Evolutionary conservation across 2,888 invertebrate genomes (phyloP).

Genomic region (Atherix ibis): DNA sequence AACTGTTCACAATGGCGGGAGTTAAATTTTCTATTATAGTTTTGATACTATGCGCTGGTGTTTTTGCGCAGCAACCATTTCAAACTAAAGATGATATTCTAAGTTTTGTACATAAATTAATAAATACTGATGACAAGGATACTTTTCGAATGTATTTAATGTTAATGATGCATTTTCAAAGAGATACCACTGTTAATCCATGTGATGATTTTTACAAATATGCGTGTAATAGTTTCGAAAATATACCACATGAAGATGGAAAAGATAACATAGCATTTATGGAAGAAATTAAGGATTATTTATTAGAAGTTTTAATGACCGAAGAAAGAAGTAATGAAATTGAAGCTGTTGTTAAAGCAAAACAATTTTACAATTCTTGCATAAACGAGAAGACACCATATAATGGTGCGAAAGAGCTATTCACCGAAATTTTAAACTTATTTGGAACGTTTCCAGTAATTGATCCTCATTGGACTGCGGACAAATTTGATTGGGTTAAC

Average conservation of each 20-base stretch:
- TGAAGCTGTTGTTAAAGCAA: background rate
- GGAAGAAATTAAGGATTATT: too few species aligned
- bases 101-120: too few species aligned
- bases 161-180: background rate
- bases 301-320: too few species aligned
- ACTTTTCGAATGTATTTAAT: background rate
- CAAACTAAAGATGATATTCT: too few species aligned
- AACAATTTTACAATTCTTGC: background rate
- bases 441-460: constrained; percentile 3
- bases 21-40: too few species aligned
- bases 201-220: constrained; percentile 5
- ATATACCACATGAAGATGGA: background rate
- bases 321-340: background rate
- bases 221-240: constrained; percentile 4
- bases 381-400: background rate
- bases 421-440: background rate
- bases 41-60: too few species aligned
- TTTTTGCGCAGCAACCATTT: too few species aligned
- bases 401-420: background rate
- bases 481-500: constrained; percentile 5
- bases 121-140: background rate
- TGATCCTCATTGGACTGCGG: constrained; percentile 1
- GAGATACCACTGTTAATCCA: constrained; percentile 1
- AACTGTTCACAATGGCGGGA: too few species aligned
- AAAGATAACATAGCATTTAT: too few species aligned